Evolutionary conservation across 2,888 invertebrate genomes (phyloP).

Genomic region (Uropetala carovei): DNA sequence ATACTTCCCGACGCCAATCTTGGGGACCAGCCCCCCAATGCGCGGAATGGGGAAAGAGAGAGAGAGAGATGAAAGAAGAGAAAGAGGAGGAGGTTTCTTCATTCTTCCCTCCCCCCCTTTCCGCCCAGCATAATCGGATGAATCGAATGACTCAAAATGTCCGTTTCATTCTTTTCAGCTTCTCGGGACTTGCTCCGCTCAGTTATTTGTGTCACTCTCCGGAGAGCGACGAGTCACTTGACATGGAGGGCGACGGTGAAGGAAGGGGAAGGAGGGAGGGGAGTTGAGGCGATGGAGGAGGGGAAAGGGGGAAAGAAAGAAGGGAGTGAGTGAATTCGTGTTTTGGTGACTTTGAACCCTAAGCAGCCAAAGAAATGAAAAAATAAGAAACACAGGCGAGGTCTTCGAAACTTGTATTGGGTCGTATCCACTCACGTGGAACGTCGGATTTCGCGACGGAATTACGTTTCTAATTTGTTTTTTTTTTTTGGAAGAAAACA

Average conservation of each 20-base stretch:
- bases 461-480: constrained; percentile 3
- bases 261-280: background rate
- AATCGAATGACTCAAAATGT: constrained; percentile 31
- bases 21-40: background rate
- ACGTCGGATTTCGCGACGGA: constrained; percentile 17
- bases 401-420: background rate
- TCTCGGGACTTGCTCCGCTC: background rate
- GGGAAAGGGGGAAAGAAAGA: background rate
- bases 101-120: background rate
- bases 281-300: background rate
- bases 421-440: background rate
- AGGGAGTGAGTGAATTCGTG: background rate
- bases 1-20: background rate
- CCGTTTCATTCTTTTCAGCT: background rate
- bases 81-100: background rate
- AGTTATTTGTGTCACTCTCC: constrained; percentile 30
- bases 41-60: background rate
- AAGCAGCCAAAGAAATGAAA: too few relatives aligned
- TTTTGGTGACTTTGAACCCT: too few relatives aligned
- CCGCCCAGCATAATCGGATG: constrained; percentile 14
- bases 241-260: background rate
- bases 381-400: background rate
- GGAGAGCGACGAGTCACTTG: background rate
- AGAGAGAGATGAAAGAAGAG: background rate
- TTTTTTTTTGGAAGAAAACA: background rate